These are phyloP conservation scores for Cichladusa arquata DNA, from an alignment of 2,113 vertebrate genomes.

Conservation along the genomic window DNA sequence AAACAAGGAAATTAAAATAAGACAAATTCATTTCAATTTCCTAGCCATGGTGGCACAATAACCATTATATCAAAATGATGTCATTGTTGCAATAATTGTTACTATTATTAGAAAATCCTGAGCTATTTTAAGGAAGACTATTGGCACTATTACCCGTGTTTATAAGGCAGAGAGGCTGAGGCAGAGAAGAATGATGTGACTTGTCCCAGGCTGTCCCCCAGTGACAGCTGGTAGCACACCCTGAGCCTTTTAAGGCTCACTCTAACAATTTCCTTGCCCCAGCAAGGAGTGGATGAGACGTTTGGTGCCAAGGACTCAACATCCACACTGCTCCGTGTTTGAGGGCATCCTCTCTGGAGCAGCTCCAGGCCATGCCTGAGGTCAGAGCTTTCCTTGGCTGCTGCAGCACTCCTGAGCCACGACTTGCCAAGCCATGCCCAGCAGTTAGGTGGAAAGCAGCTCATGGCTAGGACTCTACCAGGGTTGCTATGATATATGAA, in stretches of 20 bases:
- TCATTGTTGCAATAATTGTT: not conserved
- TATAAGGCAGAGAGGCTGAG: not conserved
- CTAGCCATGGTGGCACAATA: not conserved
- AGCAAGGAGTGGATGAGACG: not conserved
- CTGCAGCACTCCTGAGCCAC: not conserved
- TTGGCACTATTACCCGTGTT: not conserved
- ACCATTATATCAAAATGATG: not conserved
- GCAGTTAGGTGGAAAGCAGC: not conserved
- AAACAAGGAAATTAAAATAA: not conserved
- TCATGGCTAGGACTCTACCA: not conserved
- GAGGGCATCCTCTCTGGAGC: not conserved
- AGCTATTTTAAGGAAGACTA: not conserved
- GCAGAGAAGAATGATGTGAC: not conserved
- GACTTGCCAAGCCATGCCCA: not conserved
- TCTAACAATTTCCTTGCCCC: not conserved
- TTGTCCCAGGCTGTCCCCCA: not conserved
- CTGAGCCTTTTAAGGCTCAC: not conserved
- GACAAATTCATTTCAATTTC: not conserved
- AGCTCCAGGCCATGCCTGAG: not conserved
- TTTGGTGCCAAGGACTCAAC: not conserved
- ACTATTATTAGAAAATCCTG: not conserved
- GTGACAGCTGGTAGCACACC: not conserved
- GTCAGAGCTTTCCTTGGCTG: not conserved
- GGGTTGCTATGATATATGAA: not conserved
- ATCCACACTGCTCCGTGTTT: rapidly evolving